phyloP scores from a whole-genome alignment of 2,113 vertebrate species.

The Pelmatolapia mariae region DNA sequence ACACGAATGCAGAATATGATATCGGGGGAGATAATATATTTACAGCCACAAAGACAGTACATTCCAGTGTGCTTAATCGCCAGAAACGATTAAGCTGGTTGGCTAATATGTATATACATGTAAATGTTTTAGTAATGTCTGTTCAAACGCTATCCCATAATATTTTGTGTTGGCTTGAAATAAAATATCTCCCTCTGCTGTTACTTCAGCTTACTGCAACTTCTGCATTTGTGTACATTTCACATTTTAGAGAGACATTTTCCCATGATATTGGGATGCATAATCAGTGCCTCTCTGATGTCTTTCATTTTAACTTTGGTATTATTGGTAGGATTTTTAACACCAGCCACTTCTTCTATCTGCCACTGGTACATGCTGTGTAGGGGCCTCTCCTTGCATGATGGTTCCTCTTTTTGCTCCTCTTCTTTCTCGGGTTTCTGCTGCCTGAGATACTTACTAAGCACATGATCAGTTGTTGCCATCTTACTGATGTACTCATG shows the following conservation, averaged over 20 bases:
- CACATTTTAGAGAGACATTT: neutral
- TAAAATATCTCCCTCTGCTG: neutral
- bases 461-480: neutral
- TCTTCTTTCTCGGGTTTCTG: neutral
- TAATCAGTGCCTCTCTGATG: neutral
- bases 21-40: neutral
- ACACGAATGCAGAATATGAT: neutral
- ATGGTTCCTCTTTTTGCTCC: neutral
- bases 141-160: neutral
- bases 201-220: neutral
- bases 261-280: neutral
- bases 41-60: neutral
- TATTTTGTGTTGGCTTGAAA: neutral
- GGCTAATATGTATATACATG: neutral
- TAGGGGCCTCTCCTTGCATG: neutral
- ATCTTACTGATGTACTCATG: neutral
- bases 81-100: neutral
- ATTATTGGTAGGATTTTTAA: neutral
- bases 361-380: neutral
- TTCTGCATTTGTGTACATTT: neutral
- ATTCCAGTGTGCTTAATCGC: neutral
- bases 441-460: neutral
- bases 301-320: neutral
- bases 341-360: neutral
- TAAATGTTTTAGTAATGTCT: neutral